phyloP scores from a whole-genome alignment of 2,888 invertebrate species.

The Leucophenga maculata region DNA sequence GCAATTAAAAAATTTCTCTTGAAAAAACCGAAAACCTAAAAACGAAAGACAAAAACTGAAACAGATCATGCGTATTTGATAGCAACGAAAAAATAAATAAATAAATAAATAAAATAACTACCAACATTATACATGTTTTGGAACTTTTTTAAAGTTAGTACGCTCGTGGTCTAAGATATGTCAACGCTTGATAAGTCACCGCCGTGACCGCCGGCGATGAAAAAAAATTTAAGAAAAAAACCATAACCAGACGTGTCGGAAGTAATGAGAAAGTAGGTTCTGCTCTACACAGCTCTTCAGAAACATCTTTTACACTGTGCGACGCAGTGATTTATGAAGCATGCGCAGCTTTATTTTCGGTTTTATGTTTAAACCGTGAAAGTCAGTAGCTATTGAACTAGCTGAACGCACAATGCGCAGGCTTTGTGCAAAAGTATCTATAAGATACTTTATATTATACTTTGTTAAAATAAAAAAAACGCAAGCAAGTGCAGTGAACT shows the following conservation, averaged over 20 bases:
- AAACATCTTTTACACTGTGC: background rate
- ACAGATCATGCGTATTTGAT: conserved; percentile 30
- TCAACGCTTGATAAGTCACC: conserved; percentile 16
- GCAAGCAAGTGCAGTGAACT: conserved; percentile 10
- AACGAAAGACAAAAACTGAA: conserved; percentile 11
- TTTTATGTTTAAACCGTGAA: too few relatives aligned
- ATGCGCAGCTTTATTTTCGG: conserved; percentile 5
- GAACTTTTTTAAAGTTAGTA: too few relatives aligned
- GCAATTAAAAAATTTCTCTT: conserved; percentile 1
- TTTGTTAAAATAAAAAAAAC: too few relatives aligned
- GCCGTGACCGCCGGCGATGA: background rate
- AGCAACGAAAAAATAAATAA: conserved; percentile 34
- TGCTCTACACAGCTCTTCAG: background rate
- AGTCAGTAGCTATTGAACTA: too few relatives aligned
- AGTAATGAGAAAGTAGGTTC: background rate
- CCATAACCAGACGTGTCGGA: background rate
- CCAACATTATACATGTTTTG: too few relatives aligned
- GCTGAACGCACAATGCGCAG: too few relatives aligned
- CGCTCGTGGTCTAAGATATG: background rate
- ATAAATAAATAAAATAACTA: conserved; percentile 17
- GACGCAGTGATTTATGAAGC: conserved; percentile 36
- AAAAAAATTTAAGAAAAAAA: background rate
- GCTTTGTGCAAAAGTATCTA: too few relatives aligned
- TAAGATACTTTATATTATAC: too few relatives aligned
- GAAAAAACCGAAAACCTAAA: conserved; percentile 6